Evolutionary conservation across 2,888 invertebrate genomes (phyloP).

Genomic region (Muscina levida): DNA sequence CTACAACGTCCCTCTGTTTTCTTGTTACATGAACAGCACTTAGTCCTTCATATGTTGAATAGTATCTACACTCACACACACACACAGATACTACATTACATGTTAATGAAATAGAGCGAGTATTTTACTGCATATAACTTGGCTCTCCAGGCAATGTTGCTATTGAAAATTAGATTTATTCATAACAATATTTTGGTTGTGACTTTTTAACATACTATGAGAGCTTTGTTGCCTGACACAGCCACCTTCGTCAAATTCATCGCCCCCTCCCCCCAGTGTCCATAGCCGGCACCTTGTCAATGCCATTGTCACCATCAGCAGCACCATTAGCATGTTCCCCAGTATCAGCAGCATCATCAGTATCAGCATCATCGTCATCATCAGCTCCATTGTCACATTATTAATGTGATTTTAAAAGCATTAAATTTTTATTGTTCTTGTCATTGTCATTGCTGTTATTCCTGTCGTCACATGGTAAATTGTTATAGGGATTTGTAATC

Average conservation of each 20-base stretch:
- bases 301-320: background rate
- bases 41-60: too few relatives aligned
- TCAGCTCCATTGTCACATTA: constrained; percentile 40
- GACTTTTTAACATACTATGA: background rate
- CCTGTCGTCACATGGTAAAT: constrained; percentile 3
- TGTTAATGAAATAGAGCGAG: background rate
- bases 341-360: background rate
- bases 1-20: background rate
- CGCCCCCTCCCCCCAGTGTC: too few relatives aligned
- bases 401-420: constrained; percentile 56
- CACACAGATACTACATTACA: background rate
- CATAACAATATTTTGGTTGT: constrained; percentile 50
- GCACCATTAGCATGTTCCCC: background rate
- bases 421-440: constrained; percentile 38
- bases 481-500: background rate
- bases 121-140: background rate
- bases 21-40: background rate
- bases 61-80: background rate
- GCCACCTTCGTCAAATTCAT: too few relatives aligned
- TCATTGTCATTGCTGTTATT: background rate
- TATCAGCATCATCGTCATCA: constrained; percentile 4
- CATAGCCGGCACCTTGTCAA: too few relatives aligned
- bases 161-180: constrained; percentile 61
- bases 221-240: too few relatives aligned
- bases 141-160: constrained; percentile 5